Percentiles rank a stretch among this genome's conserved stretches.
Evolutionary conservation across 2,888 invertebrate genomes (phyloP).

Genomic region (Hemicrepidius hirtus): DNA sequence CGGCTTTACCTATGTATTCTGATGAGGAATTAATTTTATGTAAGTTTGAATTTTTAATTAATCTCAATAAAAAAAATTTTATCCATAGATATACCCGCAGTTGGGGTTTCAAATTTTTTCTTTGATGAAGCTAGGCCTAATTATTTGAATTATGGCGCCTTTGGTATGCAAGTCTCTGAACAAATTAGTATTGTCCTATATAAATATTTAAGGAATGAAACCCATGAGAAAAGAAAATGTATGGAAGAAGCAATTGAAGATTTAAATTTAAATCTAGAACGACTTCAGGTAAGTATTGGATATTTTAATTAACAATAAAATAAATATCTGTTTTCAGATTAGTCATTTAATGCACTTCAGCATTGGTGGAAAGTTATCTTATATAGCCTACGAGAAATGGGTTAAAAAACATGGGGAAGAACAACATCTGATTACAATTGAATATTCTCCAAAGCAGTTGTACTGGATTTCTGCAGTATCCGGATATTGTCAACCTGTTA

Average conservation of each 20-base stretch:
- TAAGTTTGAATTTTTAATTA: too few species aligned
- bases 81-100: too few species aligned
- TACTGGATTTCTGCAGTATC: slow-evolving; percentile 60
- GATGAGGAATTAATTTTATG: neutral
- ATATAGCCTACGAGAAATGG: slow-evolving; percentile 79
- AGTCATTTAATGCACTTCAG: slow-evolving; percentile 13
- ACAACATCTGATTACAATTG: slow-evolving; percentile 80
- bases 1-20: neutral
- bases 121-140: slow-evolving; percentile 60
- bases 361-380: slow-evolving; percentile 26
- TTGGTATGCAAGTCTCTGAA: slow-evolving; percentile 53
- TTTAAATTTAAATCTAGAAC: neutral
- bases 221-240: neutral
- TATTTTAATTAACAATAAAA: slow-evolving; percentile 65
- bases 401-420: slow-evolving; percentile 78
- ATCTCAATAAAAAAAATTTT: too few species aligned
- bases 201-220: slow-evolving; percentile 52
- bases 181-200: neutral
- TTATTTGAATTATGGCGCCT: slow-evolving; percentile 63
- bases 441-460: slow-evolving; percentile 77
- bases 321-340: slow-evolving; percentile 24
- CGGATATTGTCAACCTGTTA: slow-evolving; percentile 63
- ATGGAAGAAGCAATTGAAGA: neutral
- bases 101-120: neutral
- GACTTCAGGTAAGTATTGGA: neutral